Evolutionary conservation across 2,113 vertebrate genomes (phyloP).

Genomic region (Riparia riparia): DNA sequence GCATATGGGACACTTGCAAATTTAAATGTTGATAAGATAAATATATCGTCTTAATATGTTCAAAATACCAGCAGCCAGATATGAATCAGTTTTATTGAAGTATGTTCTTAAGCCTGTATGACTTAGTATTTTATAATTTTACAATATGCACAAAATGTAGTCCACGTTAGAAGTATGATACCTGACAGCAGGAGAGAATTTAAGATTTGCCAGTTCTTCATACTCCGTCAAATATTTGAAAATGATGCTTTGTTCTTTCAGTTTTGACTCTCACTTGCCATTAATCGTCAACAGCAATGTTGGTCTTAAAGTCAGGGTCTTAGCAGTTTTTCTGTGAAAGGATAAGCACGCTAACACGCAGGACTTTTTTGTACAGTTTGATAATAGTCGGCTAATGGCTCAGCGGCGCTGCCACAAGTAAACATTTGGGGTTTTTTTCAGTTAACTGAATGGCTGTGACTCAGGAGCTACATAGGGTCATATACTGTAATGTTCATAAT

Average conservation of each 20-base stretch:
- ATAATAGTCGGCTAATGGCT: slow-evolving; percentile 9
- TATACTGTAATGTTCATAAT: neutral
- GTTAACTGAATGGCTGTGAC: neutral
- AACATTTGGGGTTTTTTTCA: neutral
- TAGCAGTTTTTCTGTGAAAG: neutral
- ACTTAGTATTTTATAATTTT: slow-evolving; percentile 23
- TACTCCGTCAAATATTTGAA: neutral
- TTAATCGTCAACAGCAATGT: neutral
- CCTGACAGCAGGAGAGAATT: slow-evolving; percentile 30
- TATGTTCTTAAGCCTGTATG: neutral
- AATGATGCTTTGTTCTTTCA: slow-evolving; percentile 19
- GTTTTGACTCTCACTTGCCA: slow-evolving; percentile 11
- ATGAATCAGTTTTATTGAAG: neutral
- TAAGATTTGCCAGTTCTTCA: slow-evolving; percentile 13
- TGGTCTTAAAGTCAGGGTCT: neutral
- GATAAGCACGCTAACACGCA: neutral
- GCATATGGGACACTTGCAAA: neutral
- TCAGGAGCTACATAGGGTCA: neutral
- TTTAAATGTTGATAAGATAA: neutral
- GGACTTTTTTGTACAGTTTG: neutral
- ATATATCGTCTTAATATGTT: neutral
- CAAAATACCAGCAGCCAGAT: neutral
- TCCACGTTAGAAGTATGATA: neutral
- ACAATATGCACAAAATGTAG: neutral
- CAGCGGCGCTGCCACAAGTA: neutral